Conservation (phyloP, 1,140 invertebrate species). For the Bombus affinis region DNA sequence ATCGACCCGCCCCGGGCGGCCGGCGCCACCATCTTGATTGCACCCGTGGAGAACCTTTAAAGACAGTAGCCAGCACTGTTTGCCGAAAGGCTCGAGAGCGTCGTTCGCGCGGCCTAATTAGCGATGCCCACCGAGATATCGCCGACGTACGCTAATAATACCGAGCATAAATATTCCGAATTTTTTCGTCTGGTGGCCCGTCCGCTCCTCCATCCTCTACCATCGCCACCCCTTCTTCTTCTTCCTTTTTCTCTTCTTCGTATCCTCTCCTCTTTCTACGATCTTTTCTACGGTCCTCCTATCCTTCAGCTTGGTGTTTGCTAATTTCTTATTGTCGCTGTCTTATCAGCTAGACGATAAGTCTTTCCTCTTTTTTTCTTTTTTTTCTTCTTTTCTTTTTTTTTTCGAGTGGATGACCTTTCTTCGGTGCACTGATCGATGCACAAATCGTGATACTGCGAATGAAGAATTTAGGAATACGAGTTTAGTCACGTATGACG, state of each 20-base stretch:
- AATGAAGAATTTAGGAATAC: too few relatives aligned
- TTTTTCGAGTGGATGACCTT: too few relatives aligned
- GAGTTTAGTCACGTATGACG: too few relatives aligned
- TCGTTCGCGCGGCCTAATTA: slow-evolving; percentile 80
- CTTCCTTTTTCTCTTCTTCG: neutral
- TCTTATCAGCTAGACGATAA: too few relatives aligned
- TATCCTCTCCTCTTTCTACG: neutral
- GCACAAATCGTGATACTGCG: too few relatives aligned
- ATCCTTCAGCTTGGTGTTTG: neutral
- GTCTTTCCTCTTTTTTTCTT: neutral
- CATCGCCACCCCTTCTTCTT: neutral
- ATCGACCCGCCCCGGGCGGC: slow-evolving; percentile 79
- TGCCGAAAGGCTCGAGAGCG: slow-evolving; percentile 77
- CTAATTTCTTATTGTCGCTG: slow-evolving; percentile 36
- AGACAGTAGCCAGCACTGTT: slow-evolving; percentile 82
- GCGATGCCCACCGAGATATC: slow-evolving; percentile 82
- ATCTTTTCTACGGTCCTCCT: neutral
- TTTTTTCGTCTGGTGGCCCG: slow-evolving; percentile 75
- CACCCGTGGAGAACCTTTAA: slow-evolving; percentile 68
- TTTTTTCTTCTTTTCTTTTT: too few relatives aligned
- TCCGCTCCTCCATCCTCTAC: slow-evolving; percentile 33
- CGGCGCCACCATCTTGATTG: slow-evolving; percentile 83
- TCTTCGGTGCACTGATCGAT: too few relatives aligned
- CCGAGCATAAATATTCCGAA: slow-evolving; percentile 81
- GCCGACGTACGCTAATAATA: slow-evolving; percentile 80